Evolutionary conservation across 2,113 vertebrate genomes (phyloP).

Genomic region (Pitta sordida): DNA sequence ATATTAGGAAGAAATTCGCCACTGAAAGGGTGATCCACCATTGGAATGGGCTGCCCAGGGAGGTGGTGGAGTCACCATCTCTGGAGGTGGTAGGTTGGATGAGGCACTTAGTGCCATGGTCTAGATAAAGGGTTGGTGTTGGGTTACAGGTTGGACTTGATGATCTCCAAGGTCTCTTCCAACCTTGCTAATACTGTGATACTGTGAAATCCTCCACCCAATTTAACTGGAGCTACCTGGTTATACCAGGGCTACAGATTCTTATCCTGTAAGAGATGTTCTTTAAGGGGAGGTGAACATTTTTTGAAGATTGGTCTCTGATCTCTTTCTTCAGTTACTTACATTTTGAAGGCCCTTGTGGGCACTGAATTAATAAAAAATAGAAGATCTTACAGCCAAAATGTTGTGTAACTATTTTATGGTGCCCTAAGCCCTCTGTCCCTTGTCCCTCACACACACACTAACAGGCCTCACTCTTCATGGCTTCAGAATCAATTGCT

Average conservation of each 20-base stretch:
- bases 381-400: neutral
- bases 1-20: no score
- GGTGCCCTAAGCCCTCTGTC: neutral
- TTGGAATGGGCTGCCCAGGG: no score
- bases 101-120: no score
- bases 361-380: neutral
- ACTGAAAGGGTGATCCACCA: no score
- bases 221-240: neutral
- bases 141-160: no score
- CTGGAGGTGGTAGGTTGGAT: no score
- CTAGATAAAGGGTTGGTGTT: no score
- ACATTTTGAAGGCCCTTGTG: neutral
- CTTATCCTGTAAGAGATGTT: neutral
- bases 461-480: neutral
- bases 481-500: neutral
- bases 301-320: neutral
- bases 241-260: neutral
- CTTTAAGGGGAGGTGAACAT: neutral
- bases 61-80: no score
- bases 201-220: neutral
- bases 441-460: fast-evolving
- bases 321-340: neutral
- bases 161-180: no score
- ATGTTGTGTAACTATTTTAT: fast-evolving
- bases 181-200: no score